Conservation (phyloP, 2,888 invertebrate species). For the Mystacides longicornis region DNA sequence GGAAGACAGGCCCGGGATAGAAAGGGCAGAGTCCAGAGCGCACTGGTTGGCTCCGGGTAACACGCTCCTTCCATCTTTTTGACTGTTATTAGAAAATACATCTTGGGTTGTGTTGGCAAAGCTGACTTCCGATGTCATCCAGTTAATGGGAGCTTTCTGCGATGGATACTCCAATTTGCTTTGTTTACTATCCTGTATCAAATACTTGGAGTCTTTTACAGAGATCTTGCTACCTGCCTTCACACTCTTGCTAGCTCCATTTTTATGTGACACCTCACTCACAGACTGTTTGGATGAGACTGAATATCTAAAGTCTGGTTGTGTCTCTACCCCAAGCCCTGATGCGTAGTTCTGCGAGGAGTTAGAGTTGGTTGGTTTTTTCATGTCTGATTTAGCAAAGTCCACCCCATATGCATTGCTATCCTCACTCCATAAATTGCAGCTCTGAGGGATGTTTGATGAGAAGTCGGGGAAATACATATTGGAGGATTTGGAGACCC, state of each 20-base stretch:
- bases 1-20: conserved; percentile 1
- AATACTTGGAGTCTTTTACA: conserved; percentile 11
- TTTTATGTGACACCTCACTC: conserved; percentile 1
- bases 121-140: conserved; percentile 49
- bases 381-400: conserved; percentile 13
- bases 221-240: conserved; percentile 3
- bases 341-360: conserved; percentile 11
- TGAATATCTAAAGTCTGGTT: conserved; percentile 20
- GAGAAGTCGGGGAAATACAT: conserved; percentile 21
- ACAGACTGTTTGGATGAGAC: conserved; percentile 14
- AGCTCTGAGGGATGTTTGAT: conserved; percentile 21
- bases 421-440: conserved; percentile 22
- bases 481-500: conserved; percentile 16
- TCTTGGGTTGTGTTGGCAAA: conserved; percentile 31
- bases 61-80: conserved; percentile 33
- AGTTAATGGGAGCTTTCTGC: conserved; percentile 48
- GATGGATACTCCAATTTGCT: conserved; percentile 17
- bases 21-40: conserved; percentile 5
- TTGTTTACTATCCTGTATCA: conserved; percentile 13
- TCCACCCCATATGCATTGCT: conserved; percentile 8
- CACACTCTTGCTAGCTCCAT: conserved; percentile 1
- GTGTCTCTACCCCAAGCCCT: conserved; percentile 8
- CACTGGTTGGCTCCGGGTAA: conserved; percentile 7
- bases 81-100: conserved; percentile 39
- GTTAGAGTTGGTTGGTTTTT: conserved; percentile 8